phyloP scores from a whole-genome alignment of 2,888 invertebrate species.

The Watsonalla cultraria region DNA sequence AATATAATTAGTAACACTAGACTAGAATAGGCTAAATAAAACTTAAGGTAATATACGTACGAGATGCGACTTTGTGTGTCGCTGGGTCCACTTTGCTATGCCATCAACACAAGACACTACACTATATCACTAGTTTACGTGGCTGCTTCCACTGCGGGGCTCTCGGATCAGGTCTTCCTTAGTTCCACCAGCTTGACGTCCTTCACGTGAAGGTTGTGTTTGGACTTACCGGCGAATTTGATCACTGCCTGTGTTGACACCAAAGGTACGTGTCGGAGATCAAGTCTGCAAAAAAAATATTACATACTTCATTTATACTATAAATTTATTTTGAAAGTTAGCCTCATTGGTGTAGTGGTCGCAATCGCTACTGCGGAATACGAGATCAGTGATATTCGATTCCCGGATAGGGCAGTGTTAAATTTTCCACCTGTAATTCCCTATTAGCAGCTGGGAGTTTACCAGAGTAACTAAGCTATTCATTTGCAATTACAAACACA shows the following conservation, averaged over 20 bases:
- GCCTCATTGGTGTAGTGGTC: too few relatives aligned
- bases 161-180: slow-evolving; percentile 69
- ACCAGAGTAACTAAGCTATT: too few relatives aligned
- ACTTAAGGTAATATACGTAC: neutral
- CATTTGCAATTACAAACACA: too few relatives aligned
- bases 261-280: slow-evolving; percentile 88
- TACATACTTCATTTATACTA: too few relatives aligned
- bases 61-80: neutral
- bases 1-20: slow-evolving; percentile 1
- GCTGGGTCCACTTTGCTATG: slow-evolving; percentile 18
- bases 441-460: too few relatives aligned
- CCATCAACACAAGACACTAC: slow-evolving; percentile 22
- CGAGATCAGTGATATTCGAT: too few relatives aligned
- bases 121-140: slow-evolving; percentile 24
- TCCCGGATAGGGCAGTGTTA: too few relatives aligned
- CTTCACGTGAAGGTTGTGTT: slow-evolving; percentile 87
- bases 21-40: slow-evolving; percentile 3
- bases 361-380: too few relatives aligned
- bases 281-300: slow-evolving; percentile 71
- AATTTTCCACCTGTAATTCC: too few relatives aligned
- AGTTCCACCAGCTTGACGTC: slow-evolving; percentile 87
- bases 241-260: slow-evolving; percentile 90
- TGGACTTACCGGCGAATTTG: slow-evolving; percentile 89
- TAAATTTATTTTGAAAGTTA: too few relatives aligned
- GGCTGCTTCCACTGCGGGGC: slow-evolving; percentile 10